phyloP scores from a whole-genome alignment of 2,888 invertebrate species.

The Scaptodrosophila latifasciaeformis region DNA sequence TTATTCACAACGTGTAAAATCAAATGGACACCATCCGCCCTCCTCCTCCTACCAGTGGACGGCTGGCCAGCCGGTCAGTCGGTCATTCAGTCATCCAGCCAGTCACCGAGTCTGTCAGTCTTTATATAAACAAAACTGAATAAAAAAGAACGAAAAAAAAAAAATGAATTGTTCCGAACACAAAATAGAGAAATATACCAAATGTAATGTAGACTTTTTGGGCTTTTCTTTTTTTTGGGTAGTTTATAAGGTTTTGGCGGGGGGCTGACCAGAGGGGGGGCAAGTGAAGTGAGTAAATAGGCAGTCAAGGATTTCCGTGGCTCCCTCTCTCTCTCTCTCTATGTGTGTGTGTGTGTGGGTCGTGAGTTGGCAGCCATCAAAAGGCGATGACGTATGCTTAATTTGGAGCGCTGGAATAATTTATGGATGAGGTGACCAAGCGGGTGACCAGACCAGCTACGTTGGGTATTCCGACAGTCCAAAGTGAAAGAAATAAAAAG shows the following conservation, averaged over 20 bases:
- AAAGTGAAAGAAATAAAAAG: neutral
- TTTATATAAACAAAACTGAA: conserved; percentile 3
- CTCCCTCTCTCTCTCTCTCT: too few species aligned
- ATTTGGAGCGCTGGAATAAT: conserved; percentile 65
- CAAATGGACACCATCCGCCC: conserved; percentile 51
- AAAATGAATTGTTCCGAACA: conserved; percentile 48
- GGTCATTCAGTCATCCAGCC: neutral
- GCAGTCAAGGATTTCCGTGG: too few species aligned
- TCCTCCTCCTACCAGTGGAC: conserved; percentile 5
- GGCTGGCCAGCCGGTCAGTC: neutral
- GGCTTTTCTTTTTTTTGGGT: too few species aligned
- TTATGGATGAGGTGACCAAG: conserved; percentile 42
- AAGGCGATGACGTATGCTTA: conserved; percentile 71
- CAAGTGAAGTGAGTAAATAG: too few species aligned
- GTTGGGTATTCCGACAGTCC: neutral
- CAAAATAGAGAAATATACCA: conserved; percentile 15
- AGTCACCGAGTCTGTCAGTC: neutral
- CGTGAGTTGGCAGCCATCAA: conserved; percentile 36
- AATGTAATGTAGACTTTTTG: too few species aligned
- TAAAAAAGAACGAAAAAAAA: conserved; percentile 18
- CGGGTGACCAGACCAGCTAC: neutral
- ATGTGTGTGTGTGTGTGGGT: neutral
- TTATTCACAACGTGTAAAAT: conserved; percentile 73
- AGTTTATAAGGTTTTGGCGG: too few species aligned
- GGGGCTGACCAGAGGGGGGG: too few species aligned